Percentiles rank a stretch among this genome's conserved stretches.
Evolutionary conservation across 2,113 vertebrate species (phyloP).

Genomic region (Oreotrochilus melanogaster): DNA sequence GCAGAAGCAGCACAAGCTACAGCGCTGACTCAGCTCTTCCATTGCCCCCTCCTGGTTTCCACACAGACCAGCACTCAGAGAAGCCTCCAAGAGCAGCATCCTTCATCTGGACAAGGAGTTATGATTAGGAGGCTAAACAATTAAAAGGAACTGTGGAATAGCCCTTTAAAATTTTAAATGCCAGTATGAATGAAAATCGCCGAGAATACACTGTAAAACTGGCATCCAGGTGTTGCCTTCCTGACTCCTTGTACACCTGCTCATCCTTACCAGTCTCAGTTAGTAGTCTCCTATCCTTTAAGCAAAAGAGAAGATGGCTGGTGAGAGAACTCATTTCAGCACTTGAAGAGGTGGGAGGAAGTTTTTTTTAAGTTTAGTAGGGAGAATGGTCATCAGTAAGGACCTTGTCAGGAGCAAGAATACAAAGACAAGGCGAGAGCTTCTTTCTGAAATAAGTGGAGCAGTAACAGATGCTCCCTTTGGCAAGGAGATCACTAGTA

Average conservation of each 20-base stretch:
- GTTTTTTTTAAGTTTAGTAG: neutral
- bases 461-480: neutral
- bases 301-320: neutral
- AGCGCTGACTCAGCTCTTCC: conserved; percentile 18
- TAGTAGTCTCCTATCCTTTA: neutral
- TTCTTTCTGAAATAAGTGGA: neutral
- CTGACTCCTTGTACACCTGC: neutral
- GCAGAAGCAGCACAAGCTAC: neutral
- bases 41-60: conserved; percentile 44
- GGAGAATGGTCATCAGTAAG: neutral
- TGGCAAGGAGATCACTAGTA: neutral
- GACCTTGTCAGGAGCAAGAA: neutral
- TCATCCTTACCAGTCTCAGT: neutral
- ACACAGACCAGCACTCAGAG: neutral
- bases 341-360: neutral
- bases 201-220: neutral
- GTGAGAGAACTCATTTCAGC: neutral
- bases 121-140: neutral
- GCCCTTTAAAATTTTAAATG: neutral
- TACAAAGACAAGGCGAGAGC: neutral
- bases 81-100: neutral
- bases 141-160: neutral
- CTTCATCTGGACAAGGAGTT: neutral
- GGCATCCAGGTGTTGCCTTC: neutral
- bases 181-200: neutral